Conservation (phyloP, 2,888 invertebrate genomes). For the Mythimna loreyi region DNA sequence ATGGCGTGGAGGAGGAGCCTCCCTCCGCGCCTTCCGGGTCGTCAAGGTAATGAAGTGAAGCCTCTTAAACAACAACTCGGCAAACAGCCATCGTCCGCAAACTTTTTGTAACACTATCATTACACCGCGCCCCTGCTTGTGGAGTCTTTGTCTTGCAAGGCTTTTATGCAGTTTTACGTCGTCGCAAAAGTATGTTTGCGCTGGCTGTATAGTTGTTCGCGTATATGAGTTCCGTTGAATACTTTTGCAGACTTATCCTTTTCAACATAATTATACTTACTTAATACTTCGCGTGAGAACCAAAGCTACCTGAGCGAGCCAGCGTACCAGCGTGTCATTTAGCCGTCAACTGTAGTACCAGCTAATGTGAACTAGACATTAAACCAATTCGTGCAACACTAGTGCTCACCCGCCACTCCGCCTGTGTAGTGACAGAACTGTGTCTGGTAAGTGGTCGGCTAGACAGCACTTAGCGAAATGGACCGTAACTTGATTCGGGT, state of each 20-base stretch:
- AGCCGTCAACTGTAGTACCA: neutral
- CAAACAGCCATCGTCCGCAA: constrained; percentile 10
- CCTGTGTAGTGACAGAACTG: neutral
- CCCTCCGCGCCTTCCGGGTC: no score
- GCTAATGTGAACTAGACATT: constrained; percentile 1
- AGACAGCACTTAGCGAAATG: constrained; percentile 40
- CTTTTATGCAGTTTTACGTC: neutral
- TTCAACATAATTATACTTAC: neutral
- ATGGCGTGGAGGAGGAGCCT: neutral
- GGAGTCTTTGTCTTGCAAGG: neutral
- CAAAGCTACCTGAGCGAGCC: neutral
- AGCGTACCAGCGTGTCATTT: neutral
- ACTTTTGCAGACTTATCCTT: no score
- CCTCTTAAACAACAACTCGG: constrained; percentile 39
- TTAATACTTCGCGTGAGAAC: neutral
- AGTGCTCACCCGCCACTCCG: neutral
- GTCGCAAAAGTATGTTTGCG: no score
- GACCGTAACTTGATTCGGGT: constrained; percentile 14
- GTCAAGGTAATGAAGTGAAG: constrained; percentile 54
- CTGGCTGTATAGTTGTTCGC: no score
- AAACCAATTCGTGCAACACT: constrained; percentile 15
- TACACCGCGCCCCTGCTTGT: neutral
- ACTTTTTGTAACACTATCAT: constrained; percentile 9
- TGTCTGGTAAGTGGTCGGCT: constrained; percentile 8
- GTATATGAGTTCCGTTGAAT: no score